Evolutionary conservation across 2,888 invertebrate genomes (phyloP).

Genomic region (Mythimna impura): DNA sequence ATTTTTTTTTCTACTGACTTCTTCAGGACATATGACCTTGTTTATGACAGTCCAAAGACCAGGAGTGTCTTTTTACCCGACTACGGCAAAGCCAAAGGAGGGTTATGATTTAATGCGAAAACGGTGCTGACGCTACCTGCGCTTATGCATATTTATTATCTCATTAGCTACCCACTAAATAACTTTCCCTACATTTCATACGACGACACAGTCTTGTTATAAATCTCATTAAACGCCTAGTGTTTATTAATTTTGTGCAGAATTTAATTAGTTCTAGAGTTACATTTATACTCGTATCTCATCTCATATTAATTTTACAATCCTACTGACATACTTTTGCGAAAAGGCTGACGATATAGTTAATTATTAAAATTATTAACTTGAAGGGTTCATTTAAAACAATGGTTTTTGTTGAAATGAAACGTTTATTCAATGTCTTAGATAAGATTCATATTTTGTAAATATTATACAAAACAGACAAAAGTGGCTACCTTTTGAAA

Average conservation of each 20-base stretch:
- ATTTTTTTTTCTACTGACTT: too few species aligned
- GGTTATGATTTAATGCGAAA: too few species aligned
- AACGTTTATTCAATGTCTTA: neutral
- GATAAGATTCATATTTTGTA: neutral
- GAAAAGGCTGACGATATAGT: neutral
- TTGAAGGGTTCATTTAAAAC: neutral
- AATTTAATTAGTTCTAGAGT: slow-evolving; percentile 1
- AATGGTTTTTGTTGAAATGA: neutral
- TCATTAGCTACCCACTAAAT: neutral
- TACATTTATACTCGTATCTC: neutral
- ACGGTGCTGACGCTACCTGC: too few species aligned
- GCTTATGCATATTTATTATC: too few species aligned
- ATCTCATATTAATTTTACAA: neutral
- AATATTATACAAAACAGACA: too few species aligned
- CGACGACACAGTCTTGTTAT: neutral
- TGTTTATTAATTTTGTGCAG: neutral
- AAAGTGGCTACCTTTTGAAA: too few species aligned
- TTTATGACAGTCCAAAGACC: too few species aligned
- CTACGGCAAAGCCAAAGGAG: too few species aligned
- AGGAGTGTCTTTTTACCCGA: too few species aligned
- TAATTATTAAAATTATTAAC: too few species aligned
- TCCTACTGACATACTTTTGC: neutral
- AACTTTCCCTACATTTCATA: too few species aligned
- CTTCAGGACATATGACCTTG: too few species aligned
- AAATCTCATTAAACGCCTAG: slow-evolving; percentile 1